These are phyloP conservation scores for Naja naja DNA, from an alignment of 2,113 vertebrate genomes.

Conservation along the genomic window DNA sequence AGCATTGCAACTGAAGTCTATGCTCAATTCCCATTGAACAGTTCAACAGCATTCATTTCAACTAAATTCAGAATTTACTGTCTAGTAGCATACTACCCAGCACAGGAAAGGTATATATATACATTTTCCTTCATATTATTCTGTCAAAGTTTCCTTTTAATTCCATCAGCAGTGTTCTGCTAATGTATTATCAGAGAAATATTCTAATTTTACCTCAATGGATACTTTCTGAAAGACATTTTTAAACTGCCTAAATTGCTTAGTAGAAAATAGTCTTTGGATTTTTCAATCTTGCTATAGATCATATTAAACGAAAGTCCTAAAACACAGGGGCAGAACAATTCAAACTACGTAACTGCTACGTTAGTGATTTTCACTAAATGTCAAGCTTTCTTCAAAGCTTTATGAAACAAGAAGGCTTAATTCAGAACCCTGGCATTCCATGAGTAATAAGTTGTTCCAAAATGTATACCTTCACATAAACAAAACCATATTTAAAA, in stretches of 20 bases:
- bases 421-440: background rate
- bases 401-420: background rate
- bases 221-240: background rate
- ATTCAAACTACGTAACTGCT: background rate
- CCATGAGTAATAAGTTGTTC: background rate
- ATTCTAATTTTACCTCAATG: background rate
- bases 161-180: background rate
- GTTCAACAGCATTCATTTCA: background rate
- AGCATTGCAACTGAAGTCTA: background rate
- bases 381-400: background rate
- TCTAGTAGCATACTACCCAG: background rate
- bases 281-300: background rate
- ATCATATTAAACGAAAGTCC: background rate
- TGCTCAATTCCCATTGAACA: background rate
- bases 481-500: background rate
- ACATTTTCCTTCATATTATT: background rate
- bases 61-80: background rate
- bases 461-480: background rate
- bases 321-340: background rate
- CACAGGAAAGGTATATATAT: background rate
- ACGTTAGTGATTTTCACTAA: background rate
- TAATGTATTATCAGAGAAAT: background rate
- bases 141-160: background rate
- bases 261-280: background rate
- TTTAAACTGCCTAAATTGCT: background rate